phyloP scores from a whole-genome alignment of 1,140 invertebrate genomes.

The Zophobas morio region DNA sequence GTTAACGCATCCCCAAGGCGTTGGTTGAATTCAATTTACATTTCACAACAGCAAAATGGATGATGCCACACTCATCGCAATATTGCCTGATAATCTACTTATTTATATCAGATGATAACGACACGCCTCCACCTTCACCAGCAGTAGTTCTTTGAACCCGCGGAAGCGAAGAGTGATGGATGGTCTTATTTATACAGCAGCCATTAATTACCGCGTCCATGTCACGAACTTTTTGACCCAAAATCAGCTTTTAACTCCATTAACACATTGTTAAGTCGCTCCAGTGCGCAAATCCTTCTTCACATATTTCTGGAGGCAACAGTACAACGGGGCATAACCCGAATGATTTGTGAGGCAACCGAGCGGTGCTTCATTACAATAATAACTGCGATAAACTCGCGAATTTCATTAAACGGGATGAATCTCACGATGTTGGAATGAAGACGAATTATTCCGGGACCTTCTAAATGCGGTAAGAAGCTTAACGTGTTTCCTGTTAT shows the following conservation, averaged over 20 bases:
- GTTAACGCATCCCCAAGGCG: constrained; percentile 19
- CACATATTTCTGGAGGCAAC: constrained; percentile 7
- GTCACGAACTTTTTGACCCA: constrained; percentile 11
- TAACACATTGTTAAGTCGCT: constrained; percentile 32
- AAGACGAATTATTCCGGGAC: constrained; percentile 46
- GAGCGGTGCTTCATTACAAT: constrained; percentile 35
- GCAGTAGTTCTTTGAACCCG: constrained; percentile 10
- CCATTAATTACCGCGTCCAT: constrained; percentile 7
- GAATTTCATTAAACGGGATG: constrained; percentile 42
- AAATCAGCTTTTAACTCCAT: constrained; percentile 21
- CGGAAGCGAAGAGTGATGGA: constrained; percentile 21
- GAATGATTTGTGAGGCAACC: constrained; percentile 30
- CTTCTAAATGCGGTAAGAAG: constrained; percentile 46
- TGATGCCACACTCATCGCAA: constrained; percentile 9
- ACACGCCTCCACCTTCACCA: not conserved
- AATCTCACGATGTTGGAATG: constrained; percentile 34
- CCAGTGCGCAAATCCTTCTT: constrained; percentile 15
- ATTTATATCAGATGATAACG: constrained; percentile 28
- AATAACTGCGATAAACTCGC: constrained; percentile 31
- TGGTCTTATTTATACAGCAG: not conserved
- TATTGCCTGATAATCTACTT: constrained; percentile 27
- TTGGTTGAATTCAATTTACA: constrained; percentile 44
- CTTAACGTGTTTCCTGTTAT: constrained; percentile 51
- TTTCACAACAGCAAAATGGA: constrained; percentile 23
- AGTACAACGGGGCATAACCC: constrained; percentile 28